These are phyloP conservation scores for Amblyopsis hoosieri DNA, from an alignment of 2,797 vertebrate species.

Conservation along the genomic window DNA sequence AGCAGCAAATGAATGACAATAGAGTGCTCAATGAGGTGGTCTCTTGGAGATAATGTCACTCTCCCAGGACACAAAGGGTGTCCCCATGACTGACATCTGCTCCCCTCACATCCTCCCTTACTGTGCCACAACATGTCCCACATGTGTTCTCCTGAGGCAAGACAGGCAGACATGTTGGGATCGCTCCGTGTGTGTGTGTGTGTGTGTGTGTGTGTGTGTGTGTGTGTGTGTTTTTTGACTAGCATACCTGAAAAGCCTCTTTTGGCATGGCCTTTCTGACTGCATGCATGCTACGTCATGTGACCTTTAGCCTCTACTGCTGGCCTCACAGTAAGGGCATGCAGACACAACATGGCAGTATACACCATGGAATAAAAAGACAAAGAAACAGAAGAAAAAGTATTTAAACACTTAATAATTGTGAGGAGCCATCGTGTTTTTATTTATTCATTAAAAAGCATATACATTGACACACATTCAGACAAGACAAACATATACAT, in stretches of 20 bases:
- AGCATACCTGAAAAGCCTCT: slow-evolving; percentile 16
- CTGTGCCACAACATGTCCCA: slow-evolving; percentile 74
- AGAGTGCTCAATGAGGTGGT: slow-evolving; percentile 77
- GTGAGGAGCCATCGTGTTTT: no score
- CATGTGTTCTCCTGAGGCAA: slow-evolving; percentile 46
- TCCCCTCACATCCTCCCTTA: slow-evolving; percentile 66
- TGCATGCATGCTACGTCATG: slow-evolving; percentile 45
- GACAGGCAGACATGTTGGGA: slow-evolving; percentile 10
- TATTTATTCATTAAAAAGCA: neutral
- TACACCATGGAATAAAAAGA: neutral
- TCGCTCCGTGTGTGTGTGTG: neutral
- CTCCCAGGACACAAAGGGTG: slow-evolving; percentile 74
- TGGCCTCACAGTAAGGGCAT: slow-evolving; percentile 22
- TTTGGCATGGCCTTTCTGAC: slow-evolving; percentile 40
- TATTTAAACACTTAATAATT: no score
- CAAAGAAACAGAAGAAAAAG: neutral
- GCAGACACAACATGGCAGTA: slow-evolving; percentile 1
- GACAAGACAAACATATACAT: neutral
- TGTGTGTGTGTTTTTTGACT: slow-evolving; percentile 20
- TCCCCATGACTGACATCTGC: slow-evolving; percentile 82
- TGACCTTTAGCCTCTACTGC: slow-evolving; percentile 55
- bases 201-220: slow-evolving; percentile 11
- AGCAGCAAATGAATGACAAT: slow-evolving; percentile 85
- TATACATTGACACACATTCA: neutral
- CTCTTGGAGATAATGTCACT: slow-evolving; percentile 55